phyloP scores from a whole-genome alignment of 2,888 invertebrate genomes.

The Eumacrocentrus americanus region DNA sequence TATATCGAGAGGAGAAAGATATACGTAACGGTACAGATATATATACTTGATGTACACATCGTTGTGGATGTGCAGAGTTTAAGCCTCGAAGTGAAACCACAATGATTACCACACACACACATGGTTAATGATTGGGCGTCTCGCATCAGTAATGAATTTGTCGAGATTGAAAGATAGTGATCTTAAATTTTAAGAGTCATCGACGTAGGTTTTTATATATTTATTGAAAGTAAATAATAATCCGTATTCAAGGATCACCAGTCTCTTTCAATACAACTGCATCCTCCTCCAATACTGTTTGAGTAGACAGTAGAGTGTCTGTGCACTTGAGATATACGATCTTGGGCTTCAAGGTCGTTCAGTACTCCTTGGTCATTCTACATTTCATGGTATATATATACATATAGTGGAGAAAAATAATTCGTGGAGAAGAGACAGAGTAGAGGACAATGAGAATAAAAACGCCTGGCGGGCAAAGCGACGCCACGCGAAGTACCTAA shows the following conservation, averaged over 20 bases:
- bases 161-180: no score
- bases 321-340: constrained; percentile 22
- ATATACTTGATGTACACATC: constrained; percentile 6
- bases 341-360: constrained; percentile 13
- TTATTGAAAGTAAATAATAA: no score
- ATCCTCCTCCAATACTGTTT: not conserved
- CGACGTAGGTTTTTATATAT: no score
- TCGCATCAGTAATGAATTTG: no score
- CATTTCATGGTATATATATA: constrained; percentile 11
- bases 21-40: constrained; percentile 19
- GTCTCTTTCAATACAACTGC: not conserved
- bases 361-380: constrained; percentile 5
- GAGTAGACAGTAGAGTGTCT: not conserved
- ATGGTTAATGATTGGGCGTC: not conserved
- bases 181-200: no score
- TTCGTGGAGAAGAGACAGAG: not conserved
- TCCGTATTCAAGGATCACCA: no score
- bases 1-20: no score
- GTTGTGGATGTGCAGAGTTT: not conserved
- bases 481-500: not conserved
- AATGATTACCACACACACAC: not conserved
- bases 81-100: not conserved
- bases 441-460: not conserved
- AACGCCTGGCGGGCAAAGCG: not conserved
- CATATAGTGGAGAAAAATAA: not conserved